Conservation (phyloP, 2,888 invertebrate genomes). For the Hypolimnas misippus region DNA sequence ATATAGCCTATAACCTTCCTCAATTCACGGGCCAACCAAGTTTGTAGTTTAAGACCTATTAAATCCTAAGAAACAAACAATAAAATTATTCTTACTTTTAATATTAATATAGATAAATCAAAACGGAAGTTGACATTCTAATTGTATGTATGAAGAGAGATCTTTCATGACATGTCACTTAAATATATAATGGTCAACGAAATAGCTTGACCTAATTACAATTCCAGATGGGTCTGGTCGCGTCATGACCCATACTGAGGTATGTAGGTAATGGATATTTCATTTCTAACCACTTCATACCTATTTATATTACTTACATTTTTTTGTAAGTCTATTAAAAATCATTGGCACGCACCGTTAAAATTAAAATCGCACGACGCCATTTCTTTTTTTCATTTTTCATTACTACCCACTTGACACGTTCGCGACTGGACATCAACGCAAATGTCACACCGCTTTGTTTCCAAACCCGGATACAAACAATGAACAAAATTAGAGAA, state of each 20-base stretch:
- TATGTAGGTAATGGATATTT: not conserved
- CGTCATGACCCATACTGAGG: not conserved
- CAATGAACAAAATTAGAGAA: not conserved
- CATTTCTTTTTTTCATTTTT: not conserved
- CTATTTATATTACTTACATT: no score
- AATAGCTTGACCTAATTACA: not conserved
- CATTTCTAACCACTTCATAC: no score
- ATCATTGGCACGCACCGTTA: no score
- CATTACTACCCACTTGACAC: slow-evolving; percentile 5
- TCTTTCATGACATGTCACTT: not conserved
- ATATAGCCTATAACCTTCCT: no score
- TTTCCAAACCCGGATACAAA: slow-evolving; percentile 45
- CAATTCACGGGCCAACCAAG: no score
- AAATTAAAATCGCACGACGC: not conserved
- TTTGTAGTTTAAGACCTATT: no score
- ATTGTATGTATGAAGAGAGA: no score
- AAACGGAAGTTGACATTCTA: no score
- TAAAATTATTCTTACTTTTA: no score
- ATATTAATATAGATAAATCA: no score
- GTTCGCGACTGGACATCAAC: slow-evolving; percentile 44
- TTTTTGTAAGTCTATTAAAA: no score
- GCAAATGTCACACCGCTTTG: slow-evolving; percentile 47
- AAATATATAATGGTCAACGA: not conserved
- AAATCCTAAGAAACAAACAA: no score
- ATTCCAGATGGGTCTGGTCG: not conserved